phyloP scores from a whole-genome alignment of 2,113 vertebrate species.

The Hemichromis elongatus region DNA sequence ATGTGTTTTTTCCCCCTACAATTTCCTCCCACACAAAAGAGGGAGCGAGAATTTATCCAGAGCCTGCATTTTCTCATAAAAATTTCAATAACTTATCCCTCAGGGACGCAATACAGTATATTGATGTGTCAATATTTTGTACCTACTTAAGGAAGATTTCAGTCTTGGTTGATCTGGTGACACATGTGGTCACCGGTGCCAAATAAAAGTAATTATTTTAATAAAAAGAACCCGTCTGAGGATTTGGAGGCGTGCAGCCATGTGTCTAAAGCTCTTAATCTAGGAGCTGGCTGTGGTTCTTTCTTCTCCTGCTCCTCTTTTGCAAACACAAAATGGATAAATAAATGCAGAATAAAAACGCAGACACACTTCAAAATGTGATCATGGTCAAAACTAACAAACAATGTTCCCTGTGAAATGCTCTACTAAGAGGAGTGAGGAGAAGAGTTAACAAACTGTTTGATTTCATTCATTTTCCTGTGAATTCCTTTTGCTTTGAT shows the following conservation, averaged over 20 bases:
- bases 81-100: background rate
- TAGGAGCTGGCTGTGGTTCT: background rate
- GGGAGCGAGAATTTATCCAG: background rate
- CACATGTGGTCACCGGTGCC: background rate
- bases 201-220: background rate
- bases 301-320: background rate
- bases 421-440: accelerated
- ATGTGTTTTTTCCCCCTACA: background rate
- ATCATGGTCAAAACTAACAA: background rate
- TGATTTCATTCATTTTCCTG: background rate
- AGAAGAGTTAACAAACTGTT: background rate
- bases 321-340: background rate
- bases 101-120: background rate
- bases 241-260: background rate
- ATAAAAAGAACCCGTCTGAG: background rate
- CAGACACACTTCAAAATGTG: background rate
- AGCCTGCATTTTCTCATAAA: background rate
- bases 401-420: accelerated
- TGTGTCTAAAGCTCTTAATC: background rate
- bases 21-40: background rate
- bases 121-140: background rate
- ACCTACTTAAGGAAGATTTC: background rate
- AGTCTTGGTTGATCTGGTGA: background rate
- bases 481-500: background rate
- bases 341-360: background rate